Conservation (phyloP, 2,797 vertebrate genomes). For the Podarcis siculus region DNA sequence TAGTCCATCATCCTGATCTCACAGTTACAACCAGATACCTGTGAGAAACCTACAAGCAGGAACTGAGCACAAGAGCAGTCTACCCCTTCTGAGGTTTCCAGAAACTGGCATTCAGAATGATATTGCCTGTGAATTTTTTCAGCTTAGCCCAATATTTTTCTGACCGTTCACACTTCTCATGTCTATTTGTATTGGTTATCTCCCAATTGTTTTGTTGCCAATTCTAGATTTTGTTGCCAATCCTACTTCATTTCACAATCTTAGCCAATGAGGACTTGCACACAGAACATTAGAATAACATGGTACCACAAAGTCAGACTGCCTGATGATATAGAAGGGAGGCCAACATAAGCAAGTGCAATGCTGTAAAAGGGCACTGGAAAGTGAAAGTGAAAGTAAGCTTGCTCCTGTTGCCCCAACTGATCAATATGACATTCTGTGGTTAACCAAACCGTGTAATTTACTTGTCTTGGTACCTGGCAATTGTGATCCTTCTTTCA, state of each 20-base stretch:
- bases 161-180: neutral
- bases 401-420: too few species aligned
- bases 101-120: too few species aligned
- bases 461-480: neutral
- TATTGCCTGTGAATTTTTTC: neutral
- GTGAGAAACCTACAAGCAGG: too few species aligned
- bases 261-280: too few species aligned
- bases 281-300: neutral
- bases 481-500: neutral
- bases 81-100: too few species aligned
- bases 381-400: neutral
- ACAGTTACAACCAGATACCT: too few species aligned
- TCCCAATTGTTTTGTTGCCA: neutral
- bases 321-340: neutral
- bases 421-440: neutral
- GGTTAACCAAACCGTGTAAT: neutral
- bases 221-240: too few species aligned
- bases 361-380: neutral
- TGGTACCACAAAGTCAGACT: neutral
- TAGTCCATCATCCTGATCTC: too few species aligned
- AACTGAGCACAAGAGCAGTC: too few species aligned
- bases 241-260: too few species aligned
- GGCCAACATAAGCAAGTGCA: neutral
- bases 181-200: neutral
- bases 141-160: neutral